These are phyloP conservation scores for Scytalopus superciliaris DNA, from an alignment of 2,113 vertebrate species.

Conservation along the genomic window DNA sequence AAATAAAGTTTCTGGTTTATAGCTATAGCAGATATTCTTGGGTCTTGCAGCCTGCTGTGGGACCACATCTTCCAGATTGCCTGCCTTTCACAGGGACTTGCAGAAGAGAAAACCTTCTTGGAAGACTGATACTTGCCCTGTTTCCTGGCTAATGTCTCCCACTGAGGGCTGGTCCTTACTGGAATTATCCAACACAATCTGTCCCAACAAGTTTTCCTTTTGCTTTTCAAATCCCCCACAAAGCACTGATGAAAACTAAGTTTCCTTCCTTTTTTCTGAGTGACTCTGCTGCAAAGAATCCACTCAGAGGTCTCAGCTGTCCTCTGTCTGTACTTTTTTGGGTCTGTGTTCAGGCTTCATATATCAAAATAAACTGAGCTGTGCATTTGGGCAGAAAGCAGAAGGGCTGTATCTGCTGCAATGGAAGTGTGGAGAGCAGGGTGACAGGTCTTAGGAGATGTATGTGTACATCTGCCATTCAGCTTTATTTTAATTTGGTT, in stretches of 20 bases:
- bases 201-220: background rate
- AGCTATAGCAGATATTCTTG: background rate
- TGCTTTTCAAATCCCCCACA: background rate
- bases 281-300: background rate
- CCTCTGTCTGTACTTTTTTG: background rate
- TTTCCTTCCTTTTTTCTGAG: background rate
- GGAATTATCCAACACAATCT: background rate
- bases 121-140: background rate
- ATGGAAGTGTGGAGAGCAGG: background rate
- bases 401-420: background rate
- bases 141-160: background rate
- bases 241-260: background rate
- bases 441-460: background rate
- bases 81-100: background rate
- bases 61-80: background rate
- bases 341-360: background rate
- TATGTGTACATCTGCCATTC: background rate
- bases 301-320: background rate
- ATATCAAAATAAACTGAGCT: background rate
- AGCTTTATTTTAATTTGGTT: constrained; percentile 22
- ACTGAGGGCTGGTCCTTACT: background rate
- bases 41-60: background rate
- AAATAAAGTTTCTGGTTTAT: background rate
- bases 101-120: background rate
- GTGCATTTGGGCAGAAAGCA: background rate